Evolutionary conservation across 2,888 invertebrate species (phyloP).

Genomic region (Noctua fimbriata): DNA sequence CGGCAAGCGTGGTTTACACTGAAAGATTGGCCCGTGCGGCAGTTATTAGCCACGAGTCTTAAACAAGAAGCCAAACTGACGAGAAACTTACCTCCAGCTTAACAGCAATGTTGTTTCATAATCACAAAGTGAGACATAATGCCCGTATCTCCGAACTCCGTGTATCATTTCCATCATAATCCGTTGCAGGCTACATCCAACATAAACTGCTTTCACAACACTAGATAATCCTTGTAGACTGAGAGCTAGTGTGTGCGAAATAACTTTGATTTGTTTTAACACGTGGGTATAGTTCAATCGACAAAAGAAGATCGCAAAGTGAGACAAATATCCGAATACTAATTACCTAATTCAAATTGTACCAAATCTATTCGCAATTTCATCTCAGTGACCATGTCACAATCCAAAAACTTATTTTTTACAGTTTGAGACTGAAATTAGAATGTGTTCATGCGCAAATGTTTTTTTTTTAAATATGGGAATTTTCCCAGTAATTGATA

Average conservation of each 20-base stretch:
- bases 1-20: not conserved
- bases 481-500: not conserved
- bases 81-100: slow-evolving; percentile 8
- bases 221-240: slow-evolving; percentile 37
- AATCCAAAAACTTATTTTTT: not conserved
- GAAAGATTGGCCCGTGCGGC: not conserved
- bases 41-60: not conserved
- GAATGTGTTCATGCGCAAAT: not conserved
- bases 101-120: slow-evolving; percentile 4
- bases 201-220: slow-evolving; percentile 38
- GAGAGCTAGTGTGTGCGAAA: slow-evolving; percentile 3
- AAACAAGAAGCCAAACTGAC: not conserved
- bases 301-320: not conserved
- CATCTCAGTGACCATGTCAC: not conserved
- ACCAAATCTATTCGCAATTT: not conserved
- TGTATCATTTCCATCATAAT: slow-evolving; percentile 54
- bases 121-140: slow-evolving; percentile 24
- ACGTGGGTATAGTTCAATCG: not conserved
- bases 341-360: not conserved
- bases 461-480: not conserved
- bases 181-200: slow-evolving; percentile 35
- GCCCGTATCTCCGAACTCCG: slow-evolving; percentile 28
- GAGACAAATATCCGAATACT: not conserved
- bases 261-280: not conserved
- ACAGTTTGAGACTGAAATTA: not conserved